Evolutionary conservation across 2,888 invertebrate species (phyloP), one percentile per base, ranked within the genome.

Genomic region (Leptinotarsa peninsularis): DNA sequence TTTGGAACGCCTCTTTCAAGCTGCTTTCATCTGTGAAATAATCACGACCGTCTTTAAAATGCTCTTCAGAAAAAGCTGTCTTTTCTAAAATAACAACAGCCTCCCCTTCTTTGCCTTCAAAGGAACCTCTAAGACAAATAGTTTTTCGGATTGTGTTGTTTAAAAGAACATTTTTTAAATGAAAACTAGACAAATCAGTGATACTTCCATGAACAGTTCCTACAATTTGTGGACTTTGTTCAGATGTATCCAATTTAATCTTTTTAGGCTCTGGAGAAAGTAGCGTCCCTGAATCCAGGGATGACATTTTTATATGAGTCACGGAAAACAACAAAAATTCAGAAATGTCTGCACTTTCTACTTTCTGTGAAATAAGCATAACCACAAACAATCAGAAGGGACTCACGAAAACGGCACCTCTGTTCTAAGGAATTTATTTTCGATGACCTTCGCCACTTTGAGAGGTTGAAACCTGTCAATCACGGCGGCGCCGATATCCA

Each of bases 11-110:
- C 78, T 93, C 92, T 50, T 90, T 89, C 3, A 94, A 88, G 75
- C 88, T 87, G 27, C 92, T 91, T 1, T 92, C 91, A 14, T 88
- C 87, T 50, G 91, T 91, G 82, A 95, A 94, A 84, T 92, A 93
- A 77, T 86, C 87, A 72, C 86, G 89, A 83, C 88, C 85, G 17
- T 88, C 85, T 43, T 89, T 89, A 69, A 94, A 89, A 81, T 91
- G 90, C 66, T 93, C 91, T 78, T 92, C 92, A 56, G 92, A 91
- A 86, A 97, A 96, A 63, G 93, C 93, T 85, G 93, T 93, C 88
- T 96, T 97, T 86, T 97, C 96, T 58, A 97, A 90, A 80, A 96
- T 87, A 74, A 97, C 89, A 78, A 97, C 89, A 21, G 94, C 96
- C 78, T 91, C 89, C 82, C 91, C 92, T 83, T 90, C 90, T 85